Base-by-base conservation (phyloP, 2,888 invertebrate genomes). In the Synergus laeviventris region DNA sequence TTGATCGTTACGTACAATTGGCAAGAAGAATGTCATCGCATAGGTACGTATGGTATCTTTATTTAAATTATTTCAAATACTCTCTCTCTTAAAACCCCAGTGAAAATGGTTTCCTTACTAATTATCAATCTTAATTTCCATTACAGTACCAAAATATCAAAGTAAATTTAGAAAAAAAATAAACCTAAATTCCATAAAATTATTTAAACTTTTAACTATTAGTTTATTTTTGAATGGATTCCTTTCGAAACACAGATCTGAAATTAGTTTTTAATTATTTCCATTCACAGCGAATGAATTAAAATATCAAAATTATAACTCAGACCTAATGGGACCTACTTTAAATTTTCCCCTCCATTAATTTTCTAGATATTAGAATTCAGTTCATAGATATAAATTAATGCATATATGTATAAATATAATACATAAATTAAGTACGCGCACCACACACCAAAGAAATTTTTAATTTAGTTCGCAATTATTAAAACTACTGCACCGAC, bases 21-120 rank as follows among this genome's bases (percentile, higher is more conserved):
- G 49, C 49, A 70, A 54, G 70, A 70, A 70, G 70, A 70, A 54
- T 70, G 70, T 70, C 70, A 70, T 70, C 70, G 70, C 70, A 70
- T 70, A 70, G 70, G 49, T 70, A 54, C 36, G 45, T 45, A 66
- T 66, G 24, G 49, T 54, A 70, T 70, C 12, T 54, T 70, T 24
- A 70, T 4, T 54, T 31, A 54, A 70, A 18, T 31, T 9, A 45
- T 66, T 66, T 62, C 31, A 70, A 70, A 31, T 54, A 70, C 11
- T 31, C n/a, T 31, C n/a, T n/a, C n/a, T n/a, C n/a, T n/a, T n/a
- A n/a, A 54, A n/a, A 49, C 24, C 24, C 11, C 70, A 70, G 24
- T 45, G n/a, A 3, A 70, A 49, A 54, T 70, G 12, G 3, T 49
- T 70, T 24, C 4, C 45, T 54, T n/a, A 49, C 24, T 54, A 54